phyloP scores from a whole-genome alignment of 2,888 invertebrate genomes.

The Lumbricus terrestris region DNA sequence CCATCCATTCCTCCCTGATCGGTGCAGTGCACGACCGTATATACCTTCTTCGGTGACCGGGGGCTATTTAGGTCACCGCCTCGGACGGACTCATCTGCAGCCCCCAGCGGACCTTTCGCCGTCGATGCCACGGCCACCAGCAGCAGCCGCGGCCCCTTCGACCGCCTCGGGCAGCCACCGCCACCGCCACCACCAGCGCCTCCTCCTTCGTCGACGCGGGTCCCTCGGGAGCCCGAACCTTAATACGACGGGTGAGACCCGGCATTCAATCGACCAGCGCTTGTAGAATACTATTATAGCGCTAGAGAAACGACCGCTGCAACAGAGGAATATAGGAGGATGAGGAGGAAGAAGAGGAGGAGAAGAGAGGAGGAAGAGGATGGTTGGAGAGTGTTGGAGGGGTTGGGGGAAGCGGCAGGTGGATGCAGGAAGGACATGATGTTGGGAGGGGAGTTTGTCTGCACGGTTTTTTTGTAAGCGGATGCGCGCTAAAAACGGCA shows the following conservation, averaged over 20 bases:
- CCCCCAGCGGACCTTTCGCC: no score
- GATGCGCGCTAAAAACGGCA: no score
- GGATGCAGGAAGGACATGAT: no score
- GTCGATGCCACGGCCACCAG: no score
- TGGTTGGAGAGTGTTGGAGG: neutral
- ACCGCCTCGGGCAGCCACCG: neutral
- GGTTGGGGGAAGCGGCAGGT: neutral
- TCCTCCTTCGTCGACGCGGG: neutral
- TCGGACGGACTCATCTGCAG: no score
- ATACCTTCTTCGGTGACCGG: neutral
- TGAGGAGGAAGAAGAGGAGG: neutral
- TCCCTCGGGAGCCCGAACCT: constrained; percentile 14
- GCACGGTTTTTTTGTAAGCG: no score
- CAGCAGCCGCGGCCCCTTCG: no score
- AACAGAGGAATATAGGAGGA: neutral
- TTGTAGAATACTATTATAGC: no score
- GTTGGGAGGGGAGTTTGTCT: no score
- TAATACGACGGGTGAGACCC: constrained; percentile 24
- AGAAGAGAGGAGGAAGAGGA: neutral
- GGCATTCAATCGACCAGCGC: constrained; percentile 7
- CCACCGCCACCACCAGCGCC: neutral
- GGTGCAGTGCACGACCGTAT: neutral
- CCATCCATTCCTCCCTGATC: neutral
- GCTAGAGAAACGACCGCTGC: neutral
- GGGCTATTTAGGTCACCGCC: neutral